Evolutionary conservation across 2,888 invertebrate species (phyloP), one percentile per base, ranked within the genome.

Genomic region (Noctua fimbriata): DNA sequence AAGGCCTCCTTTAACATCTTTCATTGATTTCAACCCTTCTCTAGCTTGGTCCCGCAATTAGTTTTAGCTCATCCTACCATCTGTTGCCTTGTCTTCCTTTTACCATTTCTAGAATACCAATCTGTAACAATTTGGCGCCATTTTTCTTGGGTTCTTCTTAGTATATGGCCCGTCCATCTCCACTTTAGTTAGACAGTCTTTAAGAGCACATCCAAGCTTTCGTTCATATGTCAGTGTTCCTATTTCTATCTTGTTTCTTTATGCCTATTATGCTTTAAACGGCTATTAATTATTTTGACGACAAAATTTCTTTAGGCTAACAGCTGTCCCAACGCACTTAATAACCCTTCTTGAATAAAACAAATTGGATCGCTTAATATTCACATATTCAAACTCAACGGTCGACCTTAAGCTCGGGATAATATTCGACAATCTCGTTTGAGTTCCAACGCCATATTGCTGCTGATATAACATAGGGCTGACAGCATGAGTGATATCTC

Each of bases 291-390:
- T 67, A 82, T 32, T 58, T 0, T 69, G 21, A 24, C 21, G 49
- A 24, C 79, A 49, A 69, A 12, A 60, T 72, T 73, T 70, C 12
- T 81, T 76, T 55, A 55, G 2, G 44, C 9, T 72, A 63, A 69
- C 63, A 80, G 67, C 75, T 77, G 81, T 73, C 83, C 77, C 49
- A 79, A 41, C 72, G 28, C 28, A 60, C 47, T 83, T 76, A 74
- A 74, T 79, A 77, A 83, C 58, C 73, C 76, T 85, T 82, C 41
- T 75, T 76, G 69, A 71, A 76, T 83, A 81, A 81, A 58, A 76
- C 71, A 69, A 83, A 86, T 83, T 76, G 69, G 80, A 83, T 80
- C 86, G 69, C 47, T 86, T 80, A 77, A 69, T 85, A 83, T 80
- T 86, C 72, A 77, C 85, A 74, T 75, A 69, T 85, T 82, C 49